Evolutionary conservation across 1,140 invertebrate genomes (phyloP).

Genomic region (Penaeus indicus): DNA sequence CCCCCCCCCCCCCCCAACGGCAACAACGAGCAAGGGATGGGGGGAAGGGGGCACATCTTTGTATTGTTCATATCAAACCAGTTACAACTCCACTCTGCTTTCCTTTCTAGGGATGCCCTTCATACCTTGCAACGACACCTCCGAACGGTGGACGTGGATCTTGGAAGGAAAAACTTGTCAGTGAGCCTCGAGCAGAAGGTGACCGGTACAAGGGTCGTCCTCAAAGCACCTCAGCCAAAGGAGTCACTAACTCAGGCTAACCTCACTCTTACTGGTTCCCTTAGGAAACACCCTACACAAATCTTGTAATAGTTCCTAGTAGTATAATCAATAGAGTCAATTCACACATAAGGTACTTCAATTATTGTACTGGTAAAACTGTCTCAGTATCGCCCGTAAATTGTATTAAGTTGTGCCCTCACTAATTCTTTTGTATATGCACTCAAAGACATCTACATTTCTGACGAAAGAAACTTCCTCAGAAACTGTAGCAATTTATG

Average conservation of each 20-base stretch:
- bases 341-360: too few species aligned
- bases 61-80: not conserved
- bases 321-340: too few species aligned
- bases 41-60: not conserved
- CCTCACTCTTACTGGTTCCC: conserved; percentile 46
- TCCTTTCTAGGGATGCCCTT: conserved; percentile 33
- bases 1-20: not conserved
- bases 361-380: too few species aligned
- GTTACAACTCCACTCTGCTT: not conserved
- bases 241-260: conserved; percentile 43
- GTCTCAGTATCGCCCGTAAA: too few species aligned
- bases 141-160: conserved; percentile 45
- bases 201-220: conserved; percentile 9
- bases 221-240: not conserved
- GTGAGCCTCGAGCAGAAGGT: conserved; percentile 54
- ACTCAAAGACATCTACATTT: too few species aligned
- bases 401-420: too few species aligned
- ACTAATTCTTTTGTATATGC: too few species aligned
- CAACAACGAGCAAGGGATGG: not conserved
- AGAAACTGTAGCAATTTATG: too few species aligned
- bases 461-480: too few species aligned
- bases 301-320: not conserved
- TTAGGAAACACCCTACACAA: conserved; percentile 6
- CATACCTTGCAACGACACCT: conserved; percentile 46
- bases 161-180: conserved; percentile 46